Percentiles rank a stretch among this genome's conserved stretches.
phyloP scores from a whole-genome alignment of 2,797 vertebrate species.

The Chrysocyon brachyurus region DNA sequence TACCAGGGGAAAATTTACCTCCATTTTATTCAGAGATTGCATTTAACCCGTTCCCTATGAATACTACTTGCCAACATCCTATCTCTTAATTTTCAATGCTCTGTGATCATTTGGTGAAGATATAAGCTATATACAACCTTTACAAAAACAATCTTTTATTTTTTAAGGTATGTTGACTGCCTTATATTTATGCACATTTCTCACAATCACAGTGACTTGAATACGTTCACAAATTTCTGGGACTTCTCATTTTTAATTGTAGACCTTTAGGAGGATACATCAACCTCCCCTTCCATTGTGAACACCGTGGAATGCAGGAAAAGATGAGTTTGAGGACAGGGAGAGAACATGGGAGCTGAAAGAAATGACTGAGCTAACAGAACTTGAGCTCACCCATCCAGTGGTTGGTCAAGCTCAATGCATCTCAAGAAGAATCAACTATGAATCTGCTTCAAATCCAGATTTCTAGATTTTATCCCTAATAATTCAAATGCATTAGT shows the following conservation, averaged over 20 bases:
- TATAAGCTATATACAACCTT: background rate
- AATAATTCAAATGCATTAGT: constrained; percentile 8
- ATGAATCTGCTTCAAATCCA: background rate
- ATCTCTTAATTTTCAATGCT: background rate
- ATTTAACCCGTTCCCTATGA: background rate
- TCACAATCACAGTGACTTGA: background rate
- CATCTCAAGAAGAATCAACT: background rate
- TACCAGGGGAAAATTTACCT: background rate
- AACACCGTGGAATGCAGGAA: background rate
- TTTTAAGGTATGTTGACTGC: background rate
- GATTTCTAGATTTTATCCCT: background rate
- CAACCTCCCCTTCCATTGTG: background rate
- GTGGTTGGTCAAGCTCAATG: background rate
- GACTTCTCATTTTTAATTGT: background rate
- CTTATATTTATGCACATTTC: background rate
- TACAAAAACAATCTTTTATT: background rate
- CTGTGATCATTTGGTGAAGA: background rate
- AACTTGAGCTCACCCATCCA: background rate
- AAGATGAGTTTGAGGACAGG: background rate
- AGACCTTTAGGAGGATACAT: background rate
- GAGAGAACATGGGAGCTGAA: background rate
- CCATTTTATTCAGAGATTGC: background rate
- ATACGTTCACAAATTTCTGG: background rate
- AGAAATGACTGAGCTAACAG: background rate
- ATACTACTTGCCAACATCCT: background rate